phyloP scores from a whole-genome alignment of 2,113 vertebrate species.

The Prionailurus viverrinus region DNA sequence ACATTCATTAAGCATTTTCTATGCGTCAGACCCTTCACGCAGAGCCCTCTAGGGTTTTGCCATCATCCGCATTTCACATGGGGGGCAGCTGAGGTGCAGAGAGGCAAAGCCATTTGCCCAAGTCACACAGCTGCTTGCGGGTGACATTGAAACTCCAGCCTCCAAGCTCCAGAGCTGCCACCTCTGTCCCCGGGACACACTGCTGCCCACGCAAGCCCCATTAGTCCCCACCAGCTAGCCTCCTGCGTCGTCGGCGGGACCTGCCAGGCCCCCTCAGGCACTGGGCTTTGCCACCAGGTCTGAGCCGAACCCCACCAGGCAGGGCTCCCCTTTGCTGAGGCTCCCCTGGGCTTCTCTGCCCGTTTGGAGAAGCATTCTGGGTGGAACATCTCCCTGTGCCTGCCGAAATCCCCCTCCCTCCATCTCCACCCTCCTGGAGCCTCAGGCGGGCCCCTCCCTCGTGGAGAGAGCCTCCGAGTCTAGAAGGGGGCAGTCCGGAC shows the following conservation, averaged over 20 bases:
- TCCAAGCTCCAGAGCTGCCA: no score
- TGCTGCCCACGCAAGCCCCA: background rate
- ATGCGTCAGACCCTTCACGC: background rate
- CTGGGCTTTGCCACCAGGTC: background rate
- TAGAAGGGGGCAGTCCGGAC: background rate
- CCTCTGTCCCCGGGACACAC: accelerated
- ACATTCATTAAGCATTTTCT: slow-evolving; percentile 1
- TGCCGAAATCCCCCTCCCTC: background rate
- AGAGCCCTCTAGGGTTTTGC: background rate
- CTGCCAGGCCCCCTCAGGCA: background rate
- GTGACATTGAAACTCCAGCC: background rate
- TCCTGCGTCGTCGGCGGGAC: accelerated
- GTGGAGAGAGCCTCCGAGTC: background rate
- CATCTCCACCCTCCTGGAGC: background rate
- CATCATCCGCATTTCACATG: background rate
- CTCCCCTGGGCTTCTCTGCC: background rate
- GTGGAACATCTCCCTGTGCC: background rate
- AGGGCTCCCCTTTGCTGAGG: background rate
- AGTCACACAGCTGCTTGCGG: background rate
- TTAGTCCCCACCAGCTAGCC: no score
- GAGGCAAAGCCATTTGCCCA: background rate
- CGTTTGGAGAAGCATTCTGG: background rate
- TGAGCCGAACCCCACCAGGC: background rate
- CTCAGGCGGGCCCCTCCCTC: background rate
- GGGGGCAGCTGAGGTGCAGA: background rate